Percentiles rank a stretch among this genome's conserved stretches.
Evolutionary conservation across 2,888 invertebrate species (phyloP).

Genomic region (Diarsia dahlii): DNA sequence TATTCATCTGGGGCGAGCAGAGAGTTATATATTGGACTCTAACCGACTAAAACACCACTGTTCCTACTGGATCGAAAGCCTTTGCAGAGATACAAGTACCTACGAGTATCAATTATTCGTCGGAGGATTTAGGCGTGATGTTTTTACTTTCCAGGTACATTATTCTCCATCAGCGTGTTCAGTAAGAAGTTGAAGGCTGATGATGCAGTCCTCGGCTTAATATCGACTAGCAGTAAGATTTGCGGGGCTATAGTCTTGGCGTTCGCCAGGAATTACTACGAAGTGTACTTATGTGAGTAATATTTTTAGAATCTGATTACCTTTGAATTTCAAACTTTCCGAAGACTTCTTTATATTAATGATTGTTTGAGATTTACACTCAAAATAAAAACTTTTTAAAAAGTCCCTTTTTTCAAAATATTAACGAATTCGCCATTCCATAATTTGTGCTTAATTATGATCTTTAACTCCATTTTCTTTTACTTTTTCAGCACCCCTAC

Average conservation of each 20-base stretch:
- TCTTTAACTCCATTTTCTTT: neutral
- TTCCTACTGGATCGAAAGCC: neutral
- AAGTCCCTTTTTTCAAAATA: too few species aligned
- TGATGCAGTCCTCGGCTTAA: constrained; percentile 83
- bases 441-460: too few species aligned
- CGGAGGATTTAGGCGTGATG: neutral
- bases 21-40: too few species aligned
- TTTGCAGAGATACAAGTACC: neutral
- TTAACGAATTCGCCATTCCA: too few species aligned
- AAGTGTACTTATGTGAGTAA: constrained; percentile 81
- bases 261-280: constrained; percentile 83
- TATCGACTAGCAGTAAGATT: constrained; percentile 84
- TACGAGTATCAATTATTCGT: neutral
- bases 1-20: neutral
- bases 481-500: constrained; percentile 91
- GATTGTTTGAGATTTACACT: too few species aligned
- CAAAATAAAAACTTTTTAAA: too few species aligned
- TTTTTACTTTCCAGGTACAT: constrained; percentile 77
- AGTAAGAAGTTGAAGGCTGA: constrained; percentile 83
- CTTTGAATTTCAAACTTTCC: neutral
- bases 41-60: neutral
- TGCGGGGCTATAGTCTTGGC: constrained; percentile 81
- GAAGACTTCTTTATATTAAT: too few species aligned
- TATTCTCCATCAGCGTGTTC: constrained; percentile 85
- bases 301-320: too few species aligned